Evolutionary conservation across 2,888 invertebrate genomes (phyloP), one percentile per base, ranked within the genome.

Genomic region (Papilio elwesi): DNA sequence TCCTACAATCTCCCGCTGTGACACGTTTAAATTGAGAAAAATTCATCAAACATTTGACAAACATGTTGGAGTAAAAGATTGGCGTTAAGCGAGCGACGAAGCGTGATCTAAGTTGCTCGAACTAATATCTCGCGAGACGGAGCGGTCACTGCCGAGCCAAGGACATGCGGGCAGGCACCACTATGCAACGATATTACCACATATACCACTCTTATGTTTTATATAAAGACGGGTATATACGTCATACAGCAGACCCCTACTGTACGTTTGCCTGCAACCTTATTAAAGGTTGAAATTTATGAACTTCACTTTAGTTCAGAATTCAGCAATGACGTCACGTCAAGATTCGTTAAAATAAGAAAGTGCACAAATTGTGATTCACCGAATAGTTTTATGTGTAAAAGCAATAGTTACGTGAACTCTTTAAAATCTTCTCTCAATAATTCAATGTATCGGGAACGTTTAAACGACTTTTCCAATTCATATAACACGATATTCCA

Each of bases 71-170:
- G 51, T 43, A 52, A 52, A 11, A 43, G 59, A 71, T 68, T 64
- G 55, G 63, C 48, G 47, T 64, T 51, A 51, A 7, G 48, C 53
- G 52, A 11, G 53, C 49, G 43, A 1, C 43, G 47, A 63, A 11
- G 63, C 63, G 36, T 63, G 68, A 62, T 68, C 68, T 57, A 57
- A 64, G 51, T 59, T 69, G 73, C 73, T 69, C 65, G 73, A 73
- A 73, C 69, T 69, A 73, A 73, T 73, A 72, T 64, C 73, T 62
- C 38, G 43, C 38, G 38, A 12, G 47, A n/a, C 55, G 70, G 71
- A 1, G 65, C 73, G 73, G 69, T 73, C 73, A 65, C 65, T 65
- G 73, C 57, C 48, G 57, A 52, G 51, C 52, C 73, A 73, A 73
- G 73, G 73, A 38, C 49, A 38, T 11, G 15, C 16, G 38, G 57